Base-by-base conservation (phyloP, 2,888 invertebrate genomes). In the Sturmia bella region DNA sequence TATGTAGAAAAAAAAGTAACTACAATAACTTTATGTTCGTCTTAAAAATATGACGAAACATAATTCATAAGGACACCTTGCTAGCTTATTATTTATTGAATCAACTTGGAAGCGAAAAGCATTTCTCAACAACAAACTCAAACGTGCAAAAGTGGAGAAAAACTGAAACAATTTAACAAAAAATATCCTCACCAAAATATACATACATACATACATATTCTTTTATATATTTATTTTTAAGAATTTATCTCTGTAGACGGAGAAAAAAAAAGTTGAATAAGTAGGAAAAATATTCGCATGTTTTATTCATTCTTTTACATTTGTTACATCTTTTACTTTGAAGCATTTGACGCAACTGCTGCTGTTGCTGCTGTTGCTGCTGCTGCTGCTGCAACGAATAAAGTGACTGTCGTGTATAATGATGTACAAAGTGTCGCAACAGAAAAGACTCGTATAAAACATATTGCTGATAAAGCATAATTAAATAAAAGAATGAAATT, bases 111-210 rank as follows among this genome's bases (percentile, higher is more conserved):
- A 45, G 45, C 54, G 24, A 57, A n/a, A 68, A 43, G 5, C 2
- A 43, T 27, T 52, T 32, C 70, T 68, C n/a, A 59, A 19, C 64
- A 66, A 50, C 64, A 66, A 63, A 64, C 12, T 17, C 57, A 82
- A 77, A 77, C 82, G 82, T 82, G 82, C 77, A 66, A 66, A 78
- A 82, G 82, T 82, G 74, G 77, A 56, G 24, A 69, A 81, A 48
- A 56, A 52, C 52, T 13, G 39, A 32, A 41, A 54, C 15, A 73
- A 73, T 50, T 68, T 68, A 75, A 68, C 41, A 68, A 75, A 68
- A 75, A 68, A 57, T 66, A 37, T 50, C 48, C 39, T 59, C 24
- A 13, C 39, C 41, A 75, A 27, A 41, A 50, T 32, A 50, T 32
- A 32, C 7, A 7, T 32, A 32, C 32, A 32, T 32, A 32, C 9